Conservation (phyloP, 1,140 invertebrate species). For the Anadara kagoshimensis region DNA sequence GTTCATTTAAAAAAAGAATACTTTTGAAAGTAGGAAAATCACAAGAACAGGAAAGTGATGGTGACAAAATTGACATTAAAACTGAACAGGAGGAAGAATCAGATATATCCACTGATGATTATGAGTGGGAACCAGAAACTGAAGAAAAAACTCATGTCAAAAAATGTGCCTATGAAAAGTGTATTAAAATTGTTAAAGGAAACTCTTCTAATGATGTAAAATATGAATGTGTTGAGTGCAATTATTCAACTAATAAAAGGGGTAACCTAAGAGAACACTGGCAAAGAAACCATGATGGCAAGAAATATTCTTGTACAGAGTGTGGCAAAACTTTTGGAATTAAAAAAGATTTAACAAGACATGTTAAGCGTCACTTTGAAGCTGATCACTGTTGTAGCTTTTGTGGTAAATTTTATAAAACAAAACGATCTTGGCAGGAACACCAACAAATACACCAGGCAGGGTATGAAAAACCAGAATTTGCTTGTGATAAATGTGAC, state of each 20-base stretch:
- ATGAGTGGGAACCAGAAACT: too few relatives aligned
- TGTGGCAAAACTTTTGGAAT: slow-evolving; percentile 57
- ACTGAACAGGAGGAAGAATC: too few relatives aligned
- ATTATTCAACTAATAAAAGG: slow-evolving; percentile 5
- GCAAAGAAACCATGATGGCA: slow-evolving; percentile 33
- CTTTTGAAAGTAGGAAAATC: too few relatives aligned
- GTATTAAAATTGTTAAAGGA: too few relatives aligned
- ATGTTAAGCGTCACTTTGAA: slow-evolving; percentile 47
- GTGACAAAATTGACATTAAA: too few relatives aligned
- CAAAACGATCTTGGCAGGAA: slow-evolving; percentile 42
- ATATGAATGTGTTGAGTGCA: neutral
- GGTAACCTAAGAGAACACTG: slow-evolving; percentile 2
- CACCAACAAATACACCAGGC: slow-evolving; percentile 57
- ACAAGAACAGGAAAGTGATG: too few relatives aligned
- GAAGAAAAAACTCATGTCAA: too few relatives aligned
- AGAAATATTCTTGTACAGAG: slow-evolving; percentile 47
- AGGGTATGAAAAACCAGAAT: slow-evolving; percentile 59
- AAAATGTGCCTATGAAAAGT: too few relatives aligned
- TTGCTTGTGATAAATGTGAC: slow-evolving; percentile 59
- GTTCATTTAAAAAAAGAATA: too few relatives aligned
- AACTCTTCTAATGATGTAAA: too few relatives aligned
- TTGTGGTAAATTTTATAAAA: slow-evolving; percentile 63
- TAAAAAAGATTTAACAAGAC: slow-evolving; percentile 55
- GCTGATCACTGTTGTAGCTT: slow-evolving; percentile 57
- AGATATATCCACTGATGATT: too few relatives aligned